Percentiles rank a stretch among this genome's conserved stretches.
Evolutionary conservation across 2,888 invertebrate species (phyloP).

Genomic region (Lithophane leautieri): DNA sequence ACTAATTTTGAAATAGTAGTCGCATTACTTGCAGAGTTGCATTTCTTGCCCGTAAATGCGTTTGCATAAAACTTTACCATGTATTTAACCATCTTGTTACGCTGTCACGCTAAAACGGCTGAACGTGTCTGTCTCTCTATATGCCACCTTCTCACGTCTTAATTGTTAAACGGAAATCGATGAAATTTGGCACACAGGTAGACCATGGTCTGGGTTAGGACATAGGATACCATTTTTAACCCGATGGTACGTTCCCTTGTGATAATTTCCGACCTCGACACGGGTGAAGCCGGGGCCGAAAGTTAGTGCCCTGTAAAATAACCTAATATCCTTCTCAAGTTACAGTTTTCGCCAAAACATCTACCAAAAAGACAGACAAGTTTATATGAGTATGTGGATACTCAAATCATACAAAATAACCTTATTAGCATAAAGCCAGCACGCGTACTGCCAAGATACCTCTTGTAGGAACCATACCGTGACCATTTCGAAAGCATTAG

Average conservation of each 20-base stretch:
- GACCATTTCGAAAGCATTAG: constrained; percentile 39
- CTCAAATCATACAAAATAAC: constrained; percentile 31
- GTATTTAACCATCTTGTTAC: neutral
- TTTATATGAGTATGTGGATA: neutral
- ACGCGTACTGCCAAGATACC: constrained; percentile 14
- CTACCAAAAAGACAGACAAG: neutral
- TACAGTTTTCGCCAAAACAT: neutral
- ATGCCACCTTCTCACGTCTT: neutral
- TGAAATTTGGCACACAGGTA: neutral
- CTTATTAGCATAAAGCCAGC: constrained; percentile 29
- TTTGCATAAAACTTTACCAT: neutral
- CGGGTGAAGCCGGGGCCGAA: no score
- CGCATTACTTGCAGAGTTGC: no score
- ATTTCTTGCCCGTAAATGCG: neutral
- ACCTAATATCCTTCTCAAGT: neutral
- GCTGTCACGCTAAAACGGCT: no score
- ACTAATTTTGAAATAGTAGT: neutral
- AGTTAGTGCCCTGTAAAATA: neutral
- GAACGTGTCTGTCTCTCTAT: no score
- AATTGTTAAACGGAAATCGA: neutral
- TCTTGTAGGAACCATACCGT: constrained; percentile 20
- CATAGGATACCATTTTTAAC: no score
- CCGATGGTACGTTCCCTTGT: neutral
- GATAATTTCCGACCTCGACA: neutral
- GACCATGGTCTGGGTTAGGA: neutral